Base-by-base conservation (phyloP, 2,113 vertebrate genomes). In the Petromus typicus region DNA sequence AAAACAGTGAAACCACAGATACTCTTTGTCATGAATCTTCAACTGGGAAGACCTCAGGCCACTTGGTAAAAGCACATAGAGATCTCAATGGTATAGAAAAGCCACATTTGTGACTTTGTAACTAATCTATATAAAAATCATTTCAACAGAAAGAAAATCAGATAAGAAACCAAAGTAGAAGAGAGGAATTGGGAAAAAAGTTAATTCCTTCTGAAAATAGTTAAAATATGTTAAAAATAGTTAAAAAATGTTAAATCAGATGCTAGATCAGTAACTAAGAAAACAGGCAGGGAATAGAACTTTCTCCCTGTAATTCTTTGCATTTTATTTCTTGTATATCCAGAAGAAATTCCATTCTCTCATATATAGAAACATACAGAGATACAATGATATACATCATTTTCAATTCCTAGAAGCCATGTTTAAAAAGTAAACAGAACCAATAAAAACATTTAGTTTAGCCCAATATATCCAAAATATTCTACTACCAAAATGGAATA, bases 131-230 rank as follows among this genome's bases (percentile, higher is more conserved):
- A 90, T 64, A 7, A 85, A 96, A 88, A 40, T 78, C 54, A 75
- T 69, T 88, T 93, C 34, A 40, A 43, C 43, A 83, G 43, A 83
- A 96, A 94, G 18, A 12, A 95, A 95, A 76, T 64, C 57, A 83
- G 71, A 95, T 54, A 25, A 84, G 90, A 64, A 90, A 92, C 64
- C 54, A 95, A 85, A 63, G 75, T 90, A 82, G 66, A 89, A 94
- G 48, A 89, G n/a, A 93, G 51, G 92, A 78, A 91, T 4, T 94
- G 27, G 82, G 48, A 92, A 89, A 88, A 51, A 92, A 78, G 11
- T 63, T 30, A 84, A 89, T 89, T 92, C 25, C 32, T 94, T 81
- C 59, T 94, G 48, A 40, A n/a, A n/a, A n/a, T n/a, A n/a, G n/a
- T n/a, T n/a, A n/a, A n/a, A n/a, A n/a, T n/a, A n/a, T n/a, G n/a